These are phyloP conservation scores for Tachysurus vachellii DNA, from an alignment of 2,113 vertebrate genomes.

Conservation along the genomic window DNA sequence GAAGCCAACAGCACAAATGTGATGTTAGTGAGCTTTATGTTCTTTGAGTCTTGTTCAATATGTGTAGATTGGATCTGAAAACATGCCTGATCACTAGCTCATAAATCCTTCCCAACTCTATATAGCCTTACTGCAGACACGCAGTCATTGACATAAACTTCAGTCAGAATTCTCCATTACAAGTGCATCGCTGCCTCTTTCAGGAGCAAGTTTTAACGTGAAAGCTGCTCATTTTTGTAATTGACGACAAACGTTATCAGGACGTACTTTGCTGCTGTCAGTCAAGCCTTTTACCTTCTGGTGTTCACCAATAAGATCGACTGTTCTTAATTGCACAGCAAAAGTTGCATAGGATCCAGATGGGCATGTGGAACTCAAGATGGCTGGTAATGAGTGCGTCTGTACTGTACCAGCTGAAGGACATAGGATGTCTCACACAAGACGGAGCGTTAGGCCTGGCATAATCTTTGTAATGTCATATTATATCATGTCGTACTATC, in stretches of 20 bases:
- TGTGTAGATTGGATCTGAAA: neutral
- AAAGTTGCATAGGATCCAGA: constrained; percentile 15
- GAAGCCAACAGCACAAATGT: too few species aligned
- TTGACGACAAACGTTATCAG: neutral
- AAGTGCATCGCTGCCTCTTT: neutral
- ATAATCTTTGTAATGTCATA: constrained; percentile 30
- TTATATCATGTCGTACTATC: neutral
- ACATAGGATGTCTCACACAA: neutral
- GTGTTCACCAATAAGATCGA: neutral
- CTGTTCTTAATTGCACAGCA: constrained; percentile 13
- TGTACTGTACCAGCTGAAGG: constrained; percentile 9
- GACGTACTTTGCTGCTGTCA: neutral
- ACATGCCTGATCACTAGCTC: neutral
- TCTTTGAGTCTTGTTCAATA: neutral
- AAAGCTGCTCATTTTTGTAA: neutral
- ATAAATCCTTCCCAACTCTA: too few species aligned
- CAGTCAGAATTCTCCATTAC: neutral
- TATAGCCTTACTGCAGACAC: too few species aligned
- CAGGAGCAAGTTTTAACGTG: neutral
- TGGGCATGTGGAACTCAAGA: constrained; percentile 10
- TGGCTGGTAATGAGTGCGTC: constrained; percentile 26
- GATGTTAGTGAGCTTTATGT: neutral
- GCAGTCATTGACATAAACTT: neutral
- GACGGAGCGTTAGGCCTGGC: neutral
- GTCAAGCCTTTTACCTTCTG: neutral